Conservation (phyloP, 2,797 vertebrate genomes). For the Mormyrops boulengeri region DNA sequence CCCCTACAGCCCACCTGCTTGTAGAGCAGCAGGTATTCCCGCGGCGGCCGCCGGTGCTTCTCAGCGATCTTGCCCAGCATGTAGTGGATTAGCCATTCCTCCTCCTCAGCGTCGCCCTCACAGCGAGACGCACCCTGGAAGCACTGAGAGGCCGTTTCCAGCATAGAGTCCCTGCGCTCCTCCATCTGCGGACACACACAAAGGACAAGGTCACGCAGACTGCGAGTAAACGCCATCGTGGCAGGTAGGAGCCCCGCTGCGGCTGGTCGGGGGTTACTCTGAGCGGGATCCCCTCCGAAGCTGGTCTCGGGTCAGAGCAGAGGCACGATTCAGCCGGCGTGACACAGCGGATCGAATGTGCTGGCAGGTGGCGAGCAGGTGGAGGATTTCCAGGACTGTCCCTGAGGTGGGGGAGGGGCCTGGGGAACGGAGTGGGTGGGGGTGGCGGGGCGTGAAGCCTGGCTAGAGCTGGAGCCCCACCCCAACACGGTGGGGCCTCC, state of each 20-base stretch:
- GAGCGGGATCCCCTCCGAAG: not conserved
- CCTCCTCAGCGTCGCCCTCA: slow-evolving; percentile 87
- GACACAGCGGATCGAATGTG: not conserved
- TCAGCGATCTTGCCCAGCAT: slow-evolving; percentile 97
- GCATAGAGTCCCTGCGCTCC: slow-evolving; percentile 82
- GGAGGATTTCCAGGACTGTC: not conserved
- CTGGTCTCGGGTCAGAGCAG: not conserved
- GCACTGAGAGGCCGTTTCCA: slow-evolving; percentile 83
- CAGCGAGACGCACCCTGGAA: slow-evolving; percentile 83
- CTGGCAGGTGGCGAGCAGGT: not conserved
- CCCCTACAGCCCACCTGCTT: slow-evolving; percentile 63
- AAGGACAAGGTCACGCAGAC: not conserved
- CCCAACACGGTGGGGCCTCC: not conserved
- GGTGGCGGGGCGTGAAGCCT: not conserved
- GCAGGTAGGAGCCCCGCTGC: not conserved
- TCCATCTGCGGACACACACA: slow-evolving; percentile 69
- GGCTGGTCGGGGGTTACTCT: not conserved
- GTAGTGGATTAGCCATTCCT: slow-evolving; percentile 98
- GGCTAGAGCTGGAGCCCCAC: not conserved
- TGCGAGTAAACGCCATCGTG: not conserved
- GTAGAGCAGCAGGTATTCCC: slow-evolving; percentile 82
- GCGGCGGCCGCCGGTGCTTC: slow-evolving; percentile 76
- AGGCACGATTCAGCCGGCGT: not conserved
- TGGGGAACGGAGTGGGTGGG: not conserved
- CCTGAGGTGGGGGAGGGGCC: not conserved